phyloP scores from a whole-genome alignment of 1,140 invertebrate species.

The Sycophila sp. region DNA sequence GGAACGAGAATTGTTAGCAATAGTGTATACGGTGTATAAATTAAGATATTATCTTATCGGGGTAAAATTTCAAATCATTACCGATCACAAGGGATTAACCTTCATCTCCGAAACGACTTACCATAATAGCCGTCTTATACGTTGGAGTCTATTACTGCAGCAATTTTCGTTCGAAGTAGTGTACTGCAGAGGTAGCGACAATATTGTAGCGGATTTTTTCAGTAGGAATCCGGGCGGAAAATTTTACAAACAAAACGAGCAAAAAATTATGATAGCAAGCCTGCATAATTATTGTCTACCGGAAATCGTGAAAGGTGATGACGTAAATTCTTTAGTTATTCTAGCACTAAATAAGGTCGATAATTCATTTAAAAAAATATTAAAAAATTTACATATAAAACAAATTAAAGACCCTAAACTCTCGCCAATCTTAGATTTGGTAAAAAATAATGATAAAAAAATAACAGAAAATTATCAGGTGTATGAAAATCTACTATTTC shows the following conservation, averaged over 20 bases:
- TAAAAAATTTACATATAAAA: not conserved
- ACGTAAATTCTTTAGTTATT: not conserved
- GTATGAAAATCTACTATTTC: not conserved
- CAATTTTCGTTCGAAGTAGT: not conserved
- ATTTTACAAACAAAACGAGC: not conserved
- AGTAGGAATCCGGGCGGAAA: not conserved
- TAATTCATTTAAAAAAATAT: not conserved
- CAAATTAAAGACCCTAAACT: not conserved
- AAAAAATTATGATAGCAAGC: not conserved
- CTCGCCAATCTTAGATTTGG: too few relatives aligned
- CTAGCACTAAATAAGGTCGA: not conserved
- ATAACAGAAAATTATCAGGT: not conserved
- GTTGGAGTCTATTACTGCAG: not conserved
- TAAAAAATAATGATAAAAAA: not conserved
- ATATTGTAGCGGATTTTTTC: conserved; percentile 15
- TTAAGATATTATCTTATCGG: conserved; percentile 6
- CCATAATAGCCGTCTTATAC: not conserved
- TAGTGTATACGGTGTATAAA: conserved; percentile 4
- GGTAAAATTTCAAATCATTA: conserved; percentile 1
- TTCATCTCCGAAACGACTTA: not conserved
- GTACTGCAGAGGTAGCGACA: not conserved
- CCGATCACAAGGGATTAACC: conserved; percentile 13
- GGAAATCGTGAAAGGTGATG: not conserved
- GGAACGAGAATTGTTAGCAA: conserved; percentile 9
- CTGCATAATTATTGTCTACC: not conserved